These are phyloP conservation scores for Apeira syringaria DNA, from an alignment of 2,888 invertebrate species.

Conservation along the genomic window DNA sequence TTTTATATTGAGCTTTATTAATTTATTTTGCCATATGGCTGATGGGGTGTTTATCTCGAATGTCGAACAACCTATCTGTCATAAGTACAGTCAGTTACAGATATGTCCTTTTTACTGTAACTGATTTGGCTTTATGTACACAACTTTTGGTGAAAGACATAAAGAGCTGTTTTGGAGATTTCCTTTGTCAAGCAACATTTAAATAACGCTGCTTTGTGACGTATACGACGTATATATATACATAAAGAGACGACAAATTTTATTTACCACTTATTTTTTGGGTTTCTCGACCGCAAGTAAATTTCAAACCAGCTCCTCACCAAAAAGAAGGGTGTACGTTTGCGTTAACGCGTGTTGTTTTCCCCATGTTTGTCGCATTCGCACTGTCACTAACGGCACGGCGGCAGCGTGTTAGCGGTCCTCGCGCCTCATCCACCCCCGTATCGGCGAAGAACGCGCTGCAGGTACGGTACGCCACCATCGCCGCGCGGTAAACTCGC, in stretches of 20 bases:
- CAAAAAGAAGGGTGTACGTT: conserved; percentile 46
- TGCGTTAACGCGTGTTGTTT: conserved; percentile 80
- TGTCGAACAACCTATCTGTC: conserved; percentile 17
- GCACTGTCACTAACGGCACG: conserved; percentile 78
- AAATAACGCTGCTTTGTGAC: too few relatives aligned
- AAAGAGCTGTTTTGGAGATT: conserved; percentile 17
- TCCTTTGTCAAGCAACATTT: too few relatives aligned
- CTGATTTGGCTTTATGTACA: conserved; percentile 32
- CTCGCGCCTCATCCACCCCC: conserved; percentile 82
- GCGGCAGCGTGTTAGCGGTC: conserved; percentile 77
- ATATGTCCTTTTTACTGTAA: conserved; percentile 18
- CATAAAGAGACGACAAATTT: too few relatives aligned
- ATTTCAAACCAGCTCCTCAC: conserved; percentile 13
- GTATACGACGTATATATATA: too few relatives aligned
- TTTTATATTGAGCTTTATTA: conserved; percentile 19
- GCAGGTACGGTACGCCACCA: conserved; percentile 85
- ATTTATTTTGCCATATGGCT: conserved; percentile 18
- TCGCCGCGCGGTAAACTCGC: conserved; percentile 72
- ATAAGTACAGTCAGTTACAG: conserved; percentile 24
- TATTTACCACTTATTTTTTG: too few relatives aligned
- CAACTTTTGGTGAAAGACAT: conserved; percentile 19
- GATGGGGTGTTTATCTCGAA: conserved; percentile 17
- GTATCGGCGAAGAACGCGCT: conserved; percentile 85
- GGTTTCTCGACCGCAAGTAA: too few relatives aligned
- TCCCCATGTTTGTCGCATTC: conserved; percentile 70